Base-by-base conservation (phyloP, 1,140 invertebrate genomes). In the Brachystomella parvula region DNA sequence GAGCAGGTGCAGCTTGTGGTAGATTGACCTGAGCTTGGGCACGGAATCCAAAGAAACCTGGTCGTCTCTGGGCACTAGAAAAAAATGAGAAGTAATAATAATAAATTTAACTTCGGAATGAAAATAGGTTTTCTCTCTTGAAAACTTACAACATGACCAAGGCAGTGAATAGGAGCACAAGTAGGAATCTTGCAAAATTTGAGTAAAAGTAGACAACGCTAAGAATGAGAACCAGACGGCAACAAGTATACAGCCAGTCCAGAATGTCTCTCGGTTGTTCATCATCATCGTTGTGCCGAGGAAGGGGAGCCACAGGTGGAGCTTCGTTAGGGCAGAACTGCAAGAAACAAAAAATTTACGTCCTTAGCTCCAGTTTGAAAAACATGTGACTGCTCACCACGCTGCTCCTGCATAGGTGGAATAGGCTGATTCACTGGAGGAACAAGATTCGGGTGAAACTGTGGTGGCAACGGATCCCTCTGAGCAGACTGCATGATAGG, bases 171-270 rank as follows among this genome's bases (percentile, higher is more conserved):
- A 71, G 32, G 15, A 73, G 62, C 26, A 73, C 71, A 15, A 73
- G 69, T 33, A 71, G 63, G 31, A 73, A 71, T 2, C 71, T 68
- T 19, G 69, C 67, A 56, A 73, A 67, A 57, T 66, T 73, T 12
- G 71, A 70, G 53, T 73, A 73, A 66, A 73, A 73, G 35, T 73
- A 73, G 1, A 73, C 71, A 12, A 73, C 68, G 30, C 66, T 69
- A 56, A 73, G 63, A 35, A 73, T 68, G 2, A 73, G 62, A n/a
- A 66, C 24, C 17, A 73, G 44, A 21, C 71, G 61, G 35, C 66
- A 65, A 28, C 71, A 60, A 15, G 71, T 73, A 31, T 73, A 73
- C 26, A 70, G 64, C 71, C 71, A 73, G 56, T 73, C 71, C n/a
- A 73, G 47, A 26, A 73, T 33, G 56, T 73, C 71, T 56, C 68